Conservation (phyloP, 2,113 vertebrate genomes). For the Oxyruncus cristatus region DNA sequence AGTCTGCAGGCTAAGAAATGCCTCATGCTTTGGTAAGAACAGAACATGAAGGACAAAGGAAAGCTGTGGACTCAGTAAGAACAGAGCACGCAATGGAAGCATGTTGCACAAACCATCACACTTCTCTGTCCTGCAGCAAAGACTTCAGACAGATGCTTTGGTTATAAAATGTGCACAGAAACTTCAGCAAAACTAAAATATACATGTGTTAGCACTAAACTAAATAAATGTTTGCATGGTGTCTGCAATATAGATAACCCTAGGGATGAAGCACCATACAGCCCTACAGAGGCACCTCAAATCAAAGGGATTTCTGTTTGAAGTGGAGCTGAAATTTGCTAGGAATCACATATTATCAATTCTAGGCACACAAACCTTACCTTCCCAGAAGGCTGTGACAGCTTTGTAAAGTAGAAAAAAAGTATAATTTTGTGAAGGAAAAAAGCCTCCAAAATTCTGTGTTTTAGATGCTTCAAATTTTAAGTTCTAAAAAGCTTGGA, state of each 20-base stretch:
- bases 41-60: neutral
- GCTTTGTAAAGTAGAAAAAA: neutral
- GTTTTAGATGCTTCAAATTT: neutral
- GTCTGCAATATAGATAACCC: neutral
- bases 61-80: neutral
- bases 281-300: neutral
- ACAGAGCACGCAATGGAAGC: neutral
- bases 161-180: neutral
- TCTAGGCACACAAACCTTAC: neutral
- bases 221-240: neutral
- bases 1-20: neutral
- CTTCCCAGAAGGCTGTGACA: neutral
- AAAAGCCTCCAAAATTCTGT: neutral
- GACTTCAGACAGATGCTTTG: neutral
- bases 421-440: neutral
- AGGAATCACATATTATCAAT: neutral
- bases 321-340: neutral
- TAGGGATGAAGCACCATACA: neutral
- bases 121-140: neutral
- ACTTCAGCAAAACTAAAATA: neutral
- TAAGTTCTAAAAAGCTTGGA: neutral
- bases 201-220: neutral
- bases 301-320: neutral
- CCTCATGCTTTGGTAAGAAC: neutral
- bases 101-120: neutral